Evolutionary conservation across 2,113 vertebrate species (phyloP).

Genomic region (Myodes glareolus): DNA sequence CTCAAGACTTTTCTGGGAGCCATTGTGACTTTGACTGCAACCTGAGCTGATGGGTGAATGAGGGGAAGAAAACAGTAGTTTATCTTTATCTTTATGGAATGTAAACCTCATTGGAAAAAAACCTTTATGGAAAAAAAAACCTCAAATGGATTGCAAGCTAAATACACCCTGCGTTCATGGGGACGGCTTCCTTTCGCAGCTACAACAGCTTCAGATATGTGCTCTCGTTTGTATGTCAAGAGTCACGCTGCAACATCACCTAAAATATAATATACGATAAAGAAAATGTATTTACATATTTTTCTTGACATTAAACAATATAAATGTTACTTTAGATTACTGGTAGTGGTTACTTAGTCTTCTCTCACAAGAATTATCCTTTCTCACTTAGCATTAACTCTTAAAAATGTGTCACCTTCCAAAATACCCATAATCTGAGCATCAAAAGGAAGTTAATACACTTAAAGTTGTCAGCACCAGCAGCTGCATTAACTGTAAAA

Average conservation of each 20-base stretch:
- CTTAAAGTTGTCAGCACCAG: background rate
- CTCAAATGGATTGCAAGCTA: background rate
- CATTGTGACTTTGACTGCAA: constrained; percentile 30
- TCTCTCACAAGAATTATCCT: background rate
- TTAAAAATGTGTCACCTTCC: constrained; percentile 1
- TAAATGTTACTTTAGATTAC: background rate
- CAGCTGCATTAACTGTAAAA: constrained; percentile 47
- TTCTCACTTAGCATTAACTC: background rate
- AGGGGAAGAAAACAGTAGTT: background rate
- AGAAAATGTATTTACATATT: constrained; percentile 13
- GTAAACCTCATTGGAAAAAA: no score
- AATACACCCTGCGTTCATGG: background rate
- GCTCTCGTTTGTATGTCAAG: background rate
- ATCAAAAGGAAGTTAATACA: background rate
- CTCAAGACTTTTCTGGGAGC: constrained; percentile 70
- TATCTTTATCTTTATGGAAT: background rate
- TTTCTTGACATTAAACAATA: background rate
- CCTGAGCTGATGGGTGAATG: background rate
- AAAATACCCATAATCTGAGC: background rate
- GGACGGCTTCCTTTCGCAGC: background rate
- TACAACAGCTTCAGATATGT: background rate
- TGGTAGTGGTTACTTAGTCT: background rate
- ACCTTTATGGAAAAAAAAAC: no score
- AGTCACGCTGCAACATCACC: background rate
- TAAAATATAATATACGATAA: background rate